Evolutionary conservation across 2,113 vertebrate species (phyloP).

Genomic region (Lonchura striata): DNA sequence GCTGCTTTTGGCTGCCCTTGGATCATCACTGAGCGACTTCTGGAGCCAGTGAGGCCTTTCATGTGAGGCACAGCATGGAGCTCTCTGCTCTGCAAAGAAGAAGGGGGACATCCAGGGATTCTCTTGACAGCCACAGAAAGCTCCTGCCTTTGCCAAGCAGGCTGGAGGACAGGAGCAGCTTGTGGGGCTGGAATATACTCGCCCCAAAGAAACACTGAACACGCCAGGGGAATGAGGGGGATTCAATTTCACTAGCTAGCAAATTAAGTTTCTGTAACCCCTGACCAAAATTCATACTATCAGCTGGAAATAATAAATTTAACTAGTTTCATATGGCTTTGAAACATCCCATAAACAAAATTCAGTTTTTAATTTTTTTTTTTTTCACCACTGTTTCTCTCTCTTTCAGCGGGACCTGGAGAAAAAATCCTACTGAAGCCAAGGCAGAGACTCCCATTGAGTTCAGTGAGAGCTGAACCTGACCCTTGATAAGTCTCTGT

Average conservation of each 20-base stretch:
- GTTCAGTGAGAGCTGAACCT: neutral
- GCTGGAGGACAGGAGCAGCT: neutral
- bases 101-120: neutral
- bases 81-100: neutral
- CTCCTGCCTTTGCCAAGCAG: neutral
- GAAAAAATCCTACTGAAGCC: neutral
- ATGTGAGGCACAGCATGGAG: neutral
- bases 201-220: neutral
- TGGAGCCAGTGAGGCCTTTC: neutral
- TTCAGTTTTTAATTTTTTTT: neutral
- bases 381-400: neutral
- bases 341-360: neutral
- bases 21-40: neutral
- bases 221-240: fast-evolving
- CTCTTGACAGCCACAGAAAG: neutral
- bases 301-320: neutral
- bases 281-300: neutral
- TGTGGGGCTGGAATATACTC: neutral
- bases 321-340: neutral
- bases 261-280: neutral
- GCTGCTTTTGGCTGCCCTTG: neutral
- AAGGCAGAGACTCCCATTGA: neutral
- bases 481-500: neutral
- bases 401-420: neutral
- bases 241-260: neutral